Conservation (phyloP, 2,888 invertebrate species). For the Melinaea menophilus region DNA sequence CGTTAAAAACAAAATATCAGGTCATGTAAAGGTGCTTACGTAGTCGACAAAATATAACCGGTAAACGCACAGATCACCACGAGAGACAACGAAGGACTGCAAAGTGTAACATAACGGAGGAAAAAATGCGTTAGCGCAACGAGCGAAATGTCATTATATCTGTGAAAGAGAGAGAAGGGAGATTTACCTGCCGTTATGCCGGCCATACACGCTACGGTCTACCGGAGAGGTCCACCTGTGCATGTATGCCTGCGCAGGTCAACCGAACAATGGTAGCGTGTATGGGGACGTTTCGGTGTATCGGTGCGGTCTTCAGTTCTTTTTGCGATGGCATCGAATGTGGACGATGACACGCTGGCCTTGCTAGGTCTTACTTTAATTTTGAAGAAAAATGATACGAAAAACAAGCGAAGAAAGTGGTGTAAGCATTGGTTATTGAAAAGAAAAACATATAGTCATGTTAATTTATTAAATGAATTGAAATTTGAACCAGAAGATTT, state of each 20-base stretch:
- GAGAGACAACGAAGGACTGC: too few species aligned
- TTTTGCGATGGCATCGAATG: constrained; percentile 34
- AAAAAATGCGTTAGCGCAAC: too few species aligned
- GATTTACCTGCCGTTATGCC: too few species aligned
- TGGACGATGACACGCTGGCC: constrained; percentile 31
- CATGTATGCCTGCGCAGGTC: constrained; percentile 33
- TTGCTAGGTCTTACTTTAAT: constrained; percentile 31
- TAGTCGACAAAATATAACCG: too few species aligned
- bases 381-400: constrained; percentile 29
- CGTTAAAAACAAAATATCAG: too few species aligned
- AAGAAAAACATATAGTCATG: constrained; percentile 26
- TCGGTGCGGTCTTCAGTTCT: constrained; percentile 34
- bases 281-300: constrained; percentile 32
- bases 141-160: too few species aligned
- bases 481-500: constrained; percentile 30
- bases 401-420: constrained; percentile 28
- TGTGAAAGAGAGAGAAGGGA: too few species aligned
- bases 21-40: too few species aligned
- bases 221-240: constrained; percentile 28
- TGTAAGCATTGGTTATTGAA: constrained; percentile 33
- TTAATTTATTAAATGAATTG: constrained; percentile 31
- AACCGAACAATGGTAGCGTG: constrained; percentile 30
- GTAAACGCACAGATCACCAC: too few species aligned
- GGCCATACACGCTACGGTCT: constrained; percentile 24
- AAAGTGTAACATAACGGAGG: too few species aligned